Evolutionary conservation across 2,888 invertebrate species (phyloP).

Genomic region (Acholoe squamosa): DNA sequence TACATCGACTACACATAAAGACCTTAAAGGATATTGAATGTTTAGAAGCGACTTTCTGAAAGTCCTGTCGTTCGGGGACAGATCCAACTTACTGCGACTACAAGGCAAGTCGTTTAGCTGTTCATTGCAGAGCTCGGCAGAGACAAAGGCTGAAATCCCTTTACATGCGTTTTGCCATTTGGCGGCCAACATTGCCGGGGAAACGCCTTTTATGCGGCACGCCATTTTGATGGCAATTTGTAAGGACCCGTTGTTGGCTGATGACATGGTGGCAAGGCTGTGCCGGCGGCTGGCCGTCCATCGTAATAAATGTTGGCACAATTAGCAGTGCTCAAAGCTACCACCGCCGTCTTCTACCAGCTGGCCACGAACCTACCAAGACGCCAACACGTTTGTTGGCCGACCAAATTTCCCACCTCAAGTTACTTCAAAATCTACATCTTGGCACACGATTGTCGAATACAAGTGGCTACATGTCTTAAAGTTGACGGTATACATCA

Average conservation of each 20-base stretch:
- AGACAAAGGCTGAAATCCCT: conserved; percentile 49
- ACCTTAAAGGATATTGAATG: conserved; percentile 27
- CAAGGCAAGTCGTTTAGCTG: conserved; percentile 27
- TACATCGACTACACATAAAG: not conserved
- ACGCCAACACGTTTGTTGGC: too few relatives aligned
- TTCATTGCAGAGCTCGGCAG: not conserved
- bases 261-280: conserved; percentile 19
- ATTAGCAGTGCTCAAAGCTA: not conserved
- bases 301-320: conserved; percentile 10
- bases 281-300: not conserved
- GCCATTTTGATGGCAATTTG: conserved; percentile 46
- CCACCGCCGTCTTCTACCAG: not conserved
- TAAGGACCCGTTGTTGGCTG: not conserved
- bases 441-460: too few relatives aligned
- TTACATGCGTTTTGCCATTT: conserved; percentile 51
- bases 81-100: not conserved
- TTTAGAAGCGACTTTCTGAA: not conserved
- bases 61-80: not conserved
- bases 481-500: too few relatives aligned
- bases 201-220: conserved; percentile 3
- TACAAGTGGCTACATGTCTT: too few relatives aligned
- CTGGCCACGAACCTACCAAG: not conserved
- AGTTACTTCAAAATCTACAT: too few relatives aligned
- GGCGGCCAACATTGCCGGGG: conserved; percentile 13
- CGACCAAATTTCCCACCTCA: too few relatives aligned